Evolutionary conservation across 1,140 invertebrate species (phyloP), one percentile per base, ranked within the genome.

Genomic region (Apis laboriosa): DNA sequence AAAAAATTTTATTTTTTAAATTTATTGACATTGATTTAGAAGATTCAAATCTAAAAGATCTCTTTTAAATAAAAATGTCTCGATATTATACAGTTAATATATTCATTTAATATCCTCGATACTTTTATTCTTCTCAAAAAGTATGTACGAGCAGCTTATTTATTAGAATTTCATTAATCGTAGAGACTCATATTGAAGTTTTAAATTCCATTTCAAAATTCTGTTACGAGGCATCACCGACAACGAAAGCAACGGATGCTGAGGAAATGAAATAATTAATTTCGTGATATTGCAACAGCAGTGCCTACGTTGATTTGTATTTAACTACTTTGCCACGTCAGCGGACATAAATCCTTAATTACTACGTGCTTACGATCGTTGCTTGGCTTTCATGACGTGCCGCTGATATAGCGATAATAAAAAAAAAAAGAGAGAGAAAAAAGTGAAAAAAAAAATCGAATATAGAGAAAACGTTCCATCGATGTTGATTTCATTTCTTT

Each of bases 181-280:
- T 17, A 12, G 34, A 43, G 5, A 43, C 8, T 43, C 19, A 0
- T 17, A 9, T 12, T 21, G 34, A 19, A 43, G 64, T 68, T 68
- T 43, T 68, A 68, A 12, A 13, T 68, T 43, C 9, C 64, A 12
- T 43, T 66, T 67, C 9, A 68, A 68, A 68, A 68, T 68, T 68
- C 21, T n/a, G 21, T n/a, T 49, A n/a, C 19, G 43, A 49, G 2
- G 43, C 43, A 49, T 68, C 66, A 8, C 66, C 66, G 43, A 4
- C 19, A 67, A 12, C 21, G 43, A 67, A 43, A 43, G 19, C 19
- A 67, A 34, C 11, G 17, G 19, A 67, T 43, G 64, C 34, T 43
- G 43, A 68, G 43, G 49, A 68, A 68, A n/a, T 68, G 66, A 68
- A 68, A 68, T n/a, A 68, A 68, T 68, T 68, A 68, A 68, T 68